Percentiles rank a stretch among this genome's conserved stretches.
These are phyloP conservation scores for Synanthedon vespiformis DNA, from an alignment of 2,888 invertebrate genomes.

Conservation along the genomic window DNA sequence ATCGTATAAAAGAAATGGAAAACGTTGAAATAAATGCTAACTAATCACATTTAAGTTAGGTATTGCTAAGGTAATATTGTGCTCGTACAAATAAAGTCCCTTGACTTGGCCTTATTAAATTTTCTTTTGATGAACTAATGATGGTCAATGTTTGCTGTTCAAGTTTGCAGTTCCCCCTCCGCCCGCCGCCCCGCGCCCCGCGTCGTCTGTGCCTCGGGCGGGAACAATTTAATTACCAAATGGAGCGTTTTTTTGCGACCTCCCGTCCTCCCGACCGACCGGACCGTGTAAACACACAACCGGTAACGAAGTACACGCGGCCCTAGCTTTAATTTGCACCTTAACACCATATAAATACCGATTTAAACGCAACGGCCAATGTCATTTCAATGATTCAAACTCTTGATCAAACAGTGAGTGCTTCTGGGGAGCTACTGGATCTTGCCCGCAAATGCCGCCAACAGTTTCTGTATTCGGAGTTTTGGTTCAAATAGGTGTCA, in stretches of 20 bases:
- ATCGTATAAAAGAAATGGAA: no score
- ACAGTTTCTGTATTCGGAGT: no score
- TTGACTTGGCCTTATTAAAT: no score
- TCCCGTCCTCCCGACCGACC: constrained; percentile 9
- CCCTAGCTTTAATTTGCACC: background rate
- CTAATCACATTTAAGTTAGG: no score
- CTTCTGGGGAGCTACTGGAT: no score
- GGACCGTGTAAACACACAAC: constrained; percentile 34
- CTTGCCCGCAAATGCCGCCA: no score
- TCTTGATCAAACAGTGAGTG: no score
- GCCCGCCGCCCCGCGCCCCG: constrained; percentile 11
- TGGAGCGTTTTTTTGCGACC: constrained; percentile 56
- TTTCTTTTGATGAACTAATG: background rate
- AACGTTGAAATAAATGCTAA: no score
- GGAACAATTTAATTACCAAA: constrained; percentile 62
- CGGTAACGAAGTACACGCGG: constrained; percentile 17
- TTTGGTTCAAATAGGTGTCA: no score
- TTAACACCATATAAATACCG: background rate
- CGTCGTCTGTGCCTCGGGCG: constrained; percentile 4
- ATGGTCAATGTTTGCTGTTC: constrained; percentile 35
- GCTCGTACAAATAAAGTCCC: no score
- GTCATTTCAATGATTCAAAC: no score
- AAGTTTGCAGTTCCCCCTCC: constrained; percentile 30
- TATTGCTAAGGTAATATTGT: no score
- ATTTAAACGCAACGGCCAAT: constrained; percentile 1